Evolutionary conservation across 2,888 invertebrate genomes (phyloP).

Genomic region (Ashinkailepas kermadecensis): DNA sequence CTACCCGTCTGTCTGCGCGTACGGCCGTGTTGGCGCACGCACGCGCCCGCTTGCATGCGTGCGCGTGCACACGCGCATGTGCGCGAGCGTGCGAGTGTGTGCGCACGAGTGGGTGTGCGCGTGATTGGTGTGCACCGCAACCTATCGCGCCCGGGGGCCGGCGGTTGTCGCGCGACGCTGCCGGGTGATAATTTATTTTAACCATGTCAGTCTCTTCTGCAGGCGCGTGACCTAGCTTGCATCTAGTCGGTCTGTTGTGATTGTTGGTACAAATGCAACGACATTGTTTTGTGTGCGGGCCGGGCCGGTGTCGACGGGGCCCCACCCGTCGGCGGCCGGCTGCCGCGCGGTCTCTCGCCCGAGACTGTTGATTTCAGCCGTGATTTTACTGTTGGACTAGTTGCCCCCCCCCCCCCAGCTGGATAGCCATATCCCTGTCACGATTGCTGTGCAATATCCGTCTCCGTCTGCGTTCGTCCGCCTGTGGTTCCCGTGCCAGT

Average conservation of each 20-base stretch:
- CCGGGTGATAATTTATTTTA: conserved; percentile 18
- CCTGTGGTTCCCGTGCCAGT: too few relatives aligned
- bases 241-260: conserved; percentile 21
- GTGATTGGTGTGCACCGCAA: too few relatives aligned
- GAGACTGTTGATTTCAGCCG: conserved; percentile 1
- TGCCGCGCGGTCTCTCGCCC: neutral
- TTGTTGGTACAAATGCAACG: conserved; percentile 16
- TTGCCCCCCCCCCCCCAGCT: neutral
- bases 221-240: conserved; percentile 14
- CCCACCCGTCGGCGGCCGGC: neutral
- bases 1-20: neutral
- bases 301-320: neutral
- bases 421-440: neutral
- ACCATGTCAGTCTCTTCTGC: conserved; percentile 10
- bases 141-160: too few relatives aligned
- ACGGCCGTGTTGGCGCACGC: neutral
- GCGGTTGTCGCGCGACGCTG: neutral
- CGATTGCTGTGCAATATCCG: neutral
- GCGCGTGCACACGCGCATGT: neutral
- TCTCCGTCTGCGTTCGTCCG: too few relatives aligned
- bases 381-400: conserved; percentile 3
- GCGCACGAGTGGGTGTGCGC: too few relatives aligned
- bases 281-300: neutral
- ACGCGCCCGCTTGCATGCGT: neutral
- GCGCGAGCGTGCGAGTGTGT: too few relatives aligned